Evolutionary conservation across 2,888 invertebrate species (phyloP).

Genomic region (Ophion costatus): DNA sequence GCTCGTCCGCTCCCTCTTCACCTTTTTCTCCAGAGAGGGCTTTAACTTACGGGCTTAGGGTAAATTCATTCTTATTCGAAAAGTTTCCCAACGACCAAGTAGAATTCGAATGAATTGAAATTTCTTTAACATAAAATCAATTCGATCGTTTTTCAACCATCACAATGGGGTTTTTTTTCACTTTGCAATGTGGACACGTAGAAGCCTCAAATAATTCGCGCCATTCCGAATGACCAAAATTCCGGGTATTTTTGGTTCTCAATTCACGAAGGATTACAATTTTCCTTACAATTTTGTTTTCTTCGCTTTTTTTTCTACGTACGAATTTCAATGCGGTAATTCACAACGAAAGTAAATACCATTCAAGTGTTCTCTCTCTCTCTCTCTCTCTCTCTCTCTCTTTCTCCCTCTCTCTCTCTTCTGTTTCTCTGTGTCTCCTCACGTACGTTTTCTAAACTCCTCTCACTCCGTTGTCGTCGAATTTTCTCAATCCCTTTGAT

Average conservation of each 20-base stretch:
- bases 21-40: background rate
- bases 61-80: background rate
- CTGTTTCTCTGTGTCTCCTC: constrained; percentile 13
- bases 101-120: background rate
- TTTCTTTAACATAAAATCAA: background rate
- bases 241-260: constrained; percentile 48
- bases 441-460: background rate
- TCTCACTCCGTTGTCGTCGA: background rate
- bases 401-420: constrained; percentile 13
- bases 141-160: background rate
- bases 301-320: background rate
- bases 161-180: background rate
- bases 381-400: background rate
- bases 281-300: background rate
- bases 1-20: too few relatives aligned
- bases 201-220: constrained; percentile 35
- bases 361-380: background rate
- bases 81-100: constrained; percentile 17
- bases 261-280: constrained; percentile 15
- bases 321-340: constrained; percentile 33
- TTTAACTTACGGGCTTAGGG: background rate
- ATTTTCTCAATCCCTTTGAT: constrained; percentile 38
- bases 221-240: constrained; percentile 47
- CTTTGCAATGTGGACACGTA: background rate
- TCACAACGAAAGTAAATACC: constrained; percentile 43